phyloP scores from a whole-genome alignment of 2,113 vertebrate species.

The Regulus satrapa region DNA sequence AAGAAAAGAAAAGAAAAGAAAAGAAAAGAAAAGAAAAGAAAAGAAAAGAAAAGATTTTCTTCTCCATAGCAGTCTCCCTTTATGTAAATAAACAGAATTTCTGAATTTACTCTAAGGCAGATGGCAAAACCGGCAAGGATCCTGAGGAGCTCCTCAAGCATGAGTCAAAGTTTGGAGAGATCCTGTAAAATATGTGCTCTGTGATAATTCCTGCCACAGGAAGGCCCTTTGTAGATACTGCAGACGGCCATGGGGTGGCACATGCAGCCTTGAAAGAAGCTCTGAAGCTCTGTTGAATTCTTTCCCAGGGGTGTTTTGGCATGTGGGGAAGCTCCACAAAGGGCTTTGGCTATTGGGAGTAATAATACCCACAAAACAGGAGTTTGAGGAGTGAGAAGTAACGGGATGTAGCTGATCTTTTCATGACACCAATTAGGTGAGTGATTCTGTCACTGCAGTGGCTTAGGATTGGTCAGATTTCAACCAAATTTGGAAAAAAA shows the following conservation, averaged over 20 bases:
- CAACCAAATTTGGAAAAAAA: neutral
- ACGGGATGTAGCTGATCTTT: neutral
- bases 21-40: no score
- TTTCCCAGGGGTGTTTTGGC: neutral
- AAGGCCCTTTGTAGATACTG: neutral
- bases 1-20: neutral
- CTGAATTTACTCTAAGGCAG: constrained; percentile 39
- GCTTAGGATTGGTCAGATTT: neutral
- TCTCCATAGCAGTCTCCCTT: constrained; percentile 77
- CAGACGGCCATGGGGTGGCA: constrained; percentile 1
- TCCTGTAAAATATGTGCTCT: neutral
- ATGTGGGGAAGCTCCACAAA: neutral
- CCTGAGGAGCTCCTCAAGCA: constrained; percentile 68
- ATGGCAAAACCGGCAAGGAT: constrained; percentile 30
- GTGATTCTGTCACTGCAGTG: neutral
- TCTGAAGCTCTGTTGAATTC: neutral
- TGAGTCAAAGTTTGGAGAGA: constrained; percentile 13
- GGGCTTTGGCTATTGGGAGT: neutral
- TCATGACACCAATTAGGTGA: neutral
- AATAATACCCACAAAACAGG: neutral
- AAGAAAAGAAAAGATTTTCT: constrained; percentile 38
- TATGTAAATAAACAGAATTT: constrained; percentile 75
- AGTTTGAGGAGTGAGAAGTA: neutral
- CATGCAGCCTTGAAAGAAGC: neutral
- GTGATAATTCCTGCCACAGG: neutral